Evolutionary conservation across 2,888 invertebrate species (phyloP).

Genomic region (Mesopsocus fuscifrons): DNA sequence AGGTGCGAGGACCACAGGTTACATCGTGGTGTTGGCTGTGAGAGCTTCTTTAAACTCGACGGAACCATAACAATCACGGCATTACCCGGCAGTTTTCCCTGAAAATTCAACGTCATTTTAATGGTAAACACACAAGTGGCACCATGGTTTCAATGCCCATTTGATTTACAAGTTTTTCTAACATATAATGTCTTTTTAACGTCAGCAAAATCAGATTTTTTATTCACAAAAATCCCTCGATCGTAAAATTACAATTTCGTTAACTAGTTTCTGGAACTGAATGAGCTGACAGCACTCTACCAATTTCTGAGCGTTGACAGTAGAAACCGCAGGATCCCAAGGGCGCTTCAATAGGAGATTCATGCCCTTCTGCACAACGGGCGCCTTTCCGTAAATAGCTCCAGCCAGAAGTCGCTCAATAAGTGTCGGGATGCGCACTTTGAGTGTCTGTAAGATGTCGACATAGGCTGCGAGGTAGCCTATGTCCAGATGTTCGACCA

Average conservation of each 20-base stretch:
- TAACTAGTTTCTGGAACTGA: too few relatives aligned
- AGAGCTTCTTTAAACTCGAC: constrained; percentile 23
- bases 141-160: too few relatives aligned
- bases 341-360: constrained; percentile 42
- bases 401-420: constrained; percentile 52
- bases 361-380: constrained; percentile 41
- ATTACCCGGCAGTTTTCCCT: constrained; percentile 47
- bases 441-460: constrained; percentile 50
- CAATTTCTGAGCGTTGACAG: constrained; percentile 38
- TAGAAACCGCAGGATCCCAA: constrained; percentile 51
- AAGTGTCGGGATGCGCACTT: constrained; percentile 45
- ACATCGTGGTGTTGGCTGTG: constrained; percentile 31
- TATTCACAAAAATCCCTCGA: too few relatives aligned
- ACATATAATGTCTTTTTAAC: too few relatives aligned
- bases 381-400: constrained; percentile 28
- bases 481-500: constrained; percentile 40
- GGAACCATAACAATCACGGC: constrained; percentile 45
- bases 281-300: too few relatives aligned
- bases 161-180: too few relatives aligned
- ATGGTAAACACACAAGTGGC: too few relatives aligned
- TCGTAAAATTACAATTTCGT: too few relatives aligned
- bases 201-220: too few relatives aligned
- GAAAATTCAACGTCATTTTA: constrained; percentile 14
- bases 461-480: constrained; percentile 48
- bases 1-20: constrained; percentile 52